A percentile compares a stretch with the other conserved stretches of the same genome.
phyloP scores from a whole-genome alignment of 2,888 invertebrate species.

The Dioctria rufipes region DNA sequence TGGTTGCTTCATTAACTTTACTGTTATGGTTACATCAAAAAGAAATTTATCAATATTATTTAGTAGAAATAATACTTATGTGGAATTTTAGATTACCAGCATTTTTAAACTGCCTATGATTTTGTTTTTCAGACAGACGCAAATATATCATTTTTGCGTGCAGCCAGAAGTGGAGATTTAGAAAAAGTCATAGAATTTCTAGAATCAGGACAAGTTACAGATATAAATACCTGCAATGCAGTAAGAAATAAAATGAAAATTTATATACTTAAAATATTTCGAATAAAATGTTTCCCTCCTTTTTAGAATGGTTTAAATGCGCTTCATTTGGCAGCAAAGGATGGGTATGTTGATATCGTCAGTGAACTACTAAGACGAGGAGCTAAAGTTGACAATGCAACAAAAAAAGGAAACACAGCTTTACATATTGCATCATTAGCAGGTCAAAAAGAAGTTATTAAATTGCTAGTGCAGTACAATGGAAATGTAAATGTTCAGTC shows the following conservation, averaged over 20 bases:
- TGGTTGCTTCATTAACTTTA: no score
- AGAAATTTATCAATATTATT: no score
- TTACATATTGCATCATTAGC: constrained; percentile 98
- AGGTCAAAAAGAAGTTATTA: constrained; percentile 95
- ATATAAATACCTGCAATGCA: constrained; percentile 98
- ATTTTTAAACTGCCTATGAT: neutral
- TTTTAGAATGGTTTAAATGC: constrained; percentile 97
- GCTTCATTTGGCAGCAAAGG: constrained; percentile 96
- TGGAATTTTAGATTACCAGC: neutral
- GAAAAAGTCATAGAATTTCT: constrained; percentile 95
- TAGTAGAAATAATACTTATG: no score
- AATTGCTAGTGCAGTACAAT: constrained; percentile 89
- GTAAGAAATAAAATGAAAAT: constrained; percentile 74
- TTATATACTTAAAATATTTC: neutral
- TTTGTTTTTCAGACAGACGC: constrained; percentile 79
- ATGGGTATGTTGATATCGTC: constrained; percentile 96
- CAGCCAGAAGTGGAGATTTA: constrained; percentile 96
- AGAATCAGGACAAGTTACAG: constrained; percentile 87
- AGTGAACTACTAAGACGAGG: constrained; percentile 91
- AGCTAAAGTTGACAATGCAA: constrained; percentile 95
- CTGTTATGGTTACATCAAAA: no score
- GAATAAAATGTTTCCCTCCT: constrained; percentile 57
- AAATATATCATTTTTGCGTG: constrained; percentile 96
- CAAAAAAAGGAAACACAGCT: constrained; percentile 97
- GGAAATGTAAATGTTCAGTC: constrained; percentile 98